Percentiles rank a stretch among this genome's conserved stretches.
Conservation (phyloP, 2,888 invertebrate genomes). For the Leptinotarsa peninsularis region DNA sequence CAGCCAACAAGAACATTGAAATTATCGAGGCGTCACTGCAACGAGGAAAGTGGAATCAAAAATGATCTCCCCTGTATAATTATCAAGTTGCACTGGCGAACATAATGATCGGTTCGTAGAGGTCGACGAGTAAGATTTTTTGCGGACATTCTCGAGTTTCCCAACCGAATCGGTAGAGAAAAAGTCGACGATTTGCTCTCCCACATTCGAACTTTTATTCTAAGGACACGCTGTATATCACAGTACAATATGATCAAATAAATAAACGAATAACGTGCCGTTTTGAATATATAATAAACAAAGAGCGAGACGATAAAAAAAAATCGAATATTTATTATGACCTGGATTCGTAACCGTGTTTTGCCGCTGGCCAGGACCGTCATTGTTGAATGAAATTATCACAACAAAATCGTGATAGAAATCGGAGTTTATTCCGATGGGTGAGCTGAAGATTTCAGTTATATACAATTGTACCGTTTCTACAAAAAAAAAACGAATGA, state of each 20-base stretch:
- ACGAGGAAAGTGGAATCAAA: not conserved
- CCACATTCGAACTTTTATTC: not conserved
- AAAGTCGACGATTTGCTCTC: not conserved
- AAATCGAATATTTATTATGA: constrained; percentile 35
- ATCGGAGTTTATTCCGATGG: not conserved
- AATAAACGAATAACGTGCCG: constrained; percentile 16
- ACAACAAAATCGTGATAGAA: constrained; percentile 1
- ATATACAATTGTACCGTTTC: not conserved
- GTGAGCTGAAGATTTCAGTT: not conserved
- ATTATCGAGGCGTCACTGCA: not conserved
- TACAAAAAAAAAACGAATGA: not conserved
- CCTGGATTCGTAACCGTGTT: constrained; percentile 37
- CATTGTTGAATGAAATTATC: constrained; percentile 9
- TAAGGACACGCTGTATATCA: not conserved
- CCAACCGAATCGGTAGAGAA: not conserved
- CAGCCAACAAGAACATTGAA: not conserved
- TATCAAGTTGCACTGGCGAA: not conserved
- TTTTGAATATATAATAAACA: constrained; percentile 33
- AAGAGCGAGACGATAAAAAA: constrained; percentile 31
- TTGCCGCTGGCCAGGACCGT: constrained; percentile 18
- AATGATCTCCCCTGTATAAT: not conserved
- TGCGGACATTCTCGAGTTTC: not conserved
- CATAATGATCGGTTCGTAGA: constrained; percentile 11
- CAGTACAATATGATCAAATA: constrained; percentile 18
- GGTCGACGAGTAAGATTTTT: constrained; percentile 8